phyloP scores from a whole-genome alignment of 1,140 invertebrate species.

The Caenorhabditis brenneri region DNA sequence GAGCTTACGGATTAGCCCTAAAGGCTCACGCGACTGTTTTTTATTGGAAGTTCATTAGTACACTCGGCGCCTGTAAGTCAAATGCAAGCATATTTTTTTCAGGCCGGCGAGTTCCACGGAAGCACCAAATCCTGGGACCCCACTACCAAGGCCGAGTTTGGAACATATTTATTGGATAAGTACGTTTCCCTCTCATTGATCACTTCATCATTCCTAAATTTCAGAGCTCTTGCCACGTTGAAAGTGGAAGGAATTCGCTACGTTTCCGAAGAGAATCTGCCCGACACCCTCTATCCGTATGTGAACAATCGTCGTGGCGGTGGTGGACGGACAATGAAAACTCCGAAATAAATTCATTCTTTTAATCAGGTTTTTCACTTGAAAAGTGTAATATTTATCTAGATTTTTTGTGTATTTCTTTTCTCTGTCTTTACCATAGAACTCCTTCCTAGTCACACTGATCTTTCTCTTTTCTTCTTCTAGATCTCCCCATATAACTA shows the following conservation, averaged over 20 bases:
- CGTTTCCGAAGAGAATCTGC: neutral
- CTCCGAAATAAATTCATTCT: neutral
- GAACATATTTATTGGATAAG: neutral
- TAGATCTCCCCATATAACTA: neutral
- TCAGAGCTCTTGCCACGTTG: neutral
- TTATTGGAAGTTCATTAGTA: no score
- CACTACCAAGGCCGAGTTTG: neutral
- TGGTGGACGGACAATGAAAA: constrained; percentile 28
- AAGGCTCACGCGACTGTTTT: no score
- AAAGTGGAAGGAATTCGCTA: constrained; percentile 10
- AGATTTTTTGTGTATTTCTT: neutral
- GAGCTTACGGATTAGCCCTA: no score
- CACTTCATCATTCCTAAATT: neutral
- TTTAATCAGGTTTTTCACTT: neutral
- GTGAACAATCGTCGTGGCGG: constrained; percentile 1
- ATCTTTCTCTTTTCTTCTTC: neutral
- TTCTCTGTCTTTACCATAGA: neutral
- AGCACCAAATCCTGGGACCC: neutral
- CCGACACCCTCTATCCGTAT: neutral
- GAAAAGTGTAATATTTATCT: neutral
- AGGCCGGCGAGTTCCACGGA: constrained; percentile 25
- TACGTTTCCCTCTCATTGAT: neutral
- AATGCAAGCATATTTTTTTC: no score
- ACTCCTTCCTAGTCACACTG: neutral
- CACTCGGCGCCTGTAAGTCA: no score